phyloP scores from a whole-genome alignment of 2,888 invertebrate genomes.

The Deilephila elpenor region DNA sequence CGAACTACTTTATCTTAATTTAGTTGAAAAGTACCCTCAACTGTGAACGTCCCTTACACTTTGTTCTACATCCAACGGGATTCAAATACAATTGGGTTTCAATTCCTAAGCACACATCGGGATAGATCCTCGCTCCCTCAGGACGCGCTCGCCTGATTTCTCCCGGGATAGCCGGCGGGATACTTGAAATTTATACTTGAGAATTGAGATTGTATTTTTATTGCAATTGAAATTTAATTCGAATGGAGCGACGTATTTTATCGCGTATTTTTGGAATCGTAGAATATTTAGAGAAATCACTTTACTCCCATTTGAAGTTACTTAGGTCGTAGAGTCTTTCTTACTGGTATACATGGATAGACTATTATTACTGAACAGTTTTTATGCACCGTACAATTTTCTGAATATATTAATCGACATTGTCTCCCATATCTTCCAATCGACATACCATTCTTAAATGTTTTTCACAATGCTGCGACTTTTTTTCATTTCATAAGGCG shows the following conservation, averaged over 20 bases:
- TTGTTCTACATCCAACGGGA: slow-evolving; percentile 1
- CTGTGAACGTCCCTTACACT: neutral
- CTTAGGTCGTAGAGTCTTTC: neutral
- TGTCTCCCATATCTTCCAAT: too few species aligned
- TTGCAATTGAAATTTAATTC: slow-evolving; percentile 11
- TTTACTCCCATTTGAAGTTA: neutral
- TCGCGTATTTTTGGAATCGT: neutral
- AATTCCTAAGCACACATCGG: slow-evolving; percentile 6
- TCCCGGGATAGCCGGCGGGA: slow-evolving; percentile 45
- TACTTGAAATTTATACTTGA: slow-evolving; percentile 43
- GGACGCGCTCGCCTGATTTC: slow-evolving; percentile 48
- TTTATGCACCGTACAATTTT: too few species aligned
- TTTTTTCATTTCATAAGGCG: too few species aligned
- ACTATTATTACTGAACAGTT: too few species aligned
- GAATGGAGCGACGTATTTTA: neutral
- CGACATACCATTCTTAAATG: too few species aligned
- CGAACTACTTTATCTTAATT: too few species aligned
- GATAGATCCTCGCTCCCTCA: slow-evolving; percentile 12
- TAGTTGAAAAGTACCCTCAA: too few species aligned
- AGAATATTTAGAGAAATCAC: neutral
- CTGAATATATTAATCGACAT: too few species aligned
- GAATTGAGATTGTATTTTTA: slow-evolving; percentile 26
- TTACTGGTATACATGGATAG: too few species aligned
- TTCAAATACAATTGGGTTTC: slow-evolving; percentile 17
- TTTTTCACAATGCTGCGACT: too few species aligned